Evolutionary conservation across 2,888 invertebrate species (phyloP), one percentile per base, ranked within the genome.

Genomic region (Zele albiditarsus): DNA sequence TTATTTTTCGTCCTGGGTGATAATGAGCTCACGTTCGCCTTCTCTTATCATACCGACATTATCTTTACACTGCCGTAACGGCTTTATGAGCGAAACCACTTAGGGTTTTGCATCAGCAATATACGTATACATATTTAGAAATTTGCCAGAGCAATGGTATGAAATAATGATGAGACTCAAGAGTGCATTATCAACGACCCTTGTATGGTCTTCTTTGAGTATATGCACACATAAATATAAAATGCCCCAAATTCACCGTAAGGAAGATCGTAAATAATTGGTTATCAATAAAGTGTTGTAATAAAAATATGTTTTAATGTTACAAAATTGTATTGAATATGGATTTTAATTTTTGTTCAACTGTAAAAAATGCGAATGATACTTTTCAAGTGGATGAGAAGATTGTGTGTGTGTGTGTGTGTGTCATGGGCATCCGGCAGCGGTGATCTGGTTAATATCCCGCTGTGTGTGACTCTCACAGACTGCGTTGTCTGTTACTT

Each of bases 11-110:
- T 20, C 8, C 20, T 3, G 4, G 6, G 53, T 20, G 53, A 53
- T 20, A 53, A 53, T 53, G 20, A 53, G 6, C 53, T 53, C 20
- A 20, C 8, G 8, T 20, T 53, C 53, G 20, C 20, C 20, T 53
- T 27, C 25, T 63, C 73, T 73, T 75, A 80, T 77, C 77, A 74
- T 14, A 28, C 12, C 38, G 12, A n/a, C 46, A 12, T 46, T 71
- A 75, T 76, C 73, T 68, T 74, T 31, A 63, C 20, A 8, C 42
- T 27, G 20, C 78, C 83, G 80, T 81, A 84, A 81, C 82, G 84
- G 81, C 82, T 88, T 88, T 88, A 88, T 86, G 87, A 85, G 86
- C 86, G 81, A 88, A 89, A 88, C 84, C 89, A 89, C 89, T 89
- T 88, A 86, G 75, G 81, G 82, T 84, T 85, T 85, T 84, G 85